Conservation (phyloP, 2,797 vertebrate genomes). For the Sebastes trivittatus region DNA sequence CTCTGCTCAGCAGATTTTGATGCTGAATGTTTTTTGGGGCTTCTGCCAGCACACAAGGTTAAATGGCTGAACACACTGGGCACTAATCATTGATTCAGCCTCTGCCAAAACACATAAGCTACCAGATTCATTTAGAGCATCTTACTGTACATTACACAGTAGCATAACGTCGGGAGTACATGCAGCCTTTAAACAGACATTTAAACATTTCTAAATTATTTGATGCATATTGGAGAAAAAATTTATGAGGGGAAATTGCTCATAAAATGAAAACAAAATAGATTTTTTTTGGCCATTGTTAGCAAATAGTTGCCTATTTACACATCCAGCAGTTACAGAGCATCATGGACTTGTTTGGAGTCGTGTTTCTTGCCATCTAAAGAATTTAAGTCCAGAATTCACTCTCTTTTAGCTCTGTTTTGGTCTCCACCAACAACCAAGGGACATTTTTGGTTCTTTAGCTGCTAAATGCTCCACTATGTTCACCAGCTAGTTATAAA, state of each 20-base stretch:
- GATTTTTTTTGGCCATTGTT: too few species aligned
- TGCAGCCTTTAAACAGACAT: background rate
- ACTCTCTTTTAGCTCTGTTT: background rate
- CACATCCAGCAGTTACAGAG: too few species aligned
- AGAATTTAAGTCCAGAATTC: background rate
- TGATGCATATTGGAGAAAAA: background rate
- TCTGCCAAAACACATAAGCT: slow-evolving; percentile 2
- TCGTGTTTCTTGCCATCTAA: background rate
- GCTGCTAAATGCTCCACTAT: background rate
- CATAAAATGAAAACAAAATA: background rate
- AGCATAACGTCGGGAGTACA: background rate
- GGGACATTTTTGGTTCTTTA: background rate
- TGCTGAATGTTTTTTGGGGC: background rate
- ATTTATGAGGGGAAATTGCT: background rate
- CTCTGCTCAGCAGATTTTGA: background rate
- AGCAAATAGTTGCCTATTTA: too few species aligned
- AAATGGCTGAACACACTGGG: too few species aligned
- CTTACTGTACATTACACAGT: background rate
- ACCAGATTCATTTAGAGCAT: background rate
- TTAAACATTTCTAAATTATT: background rate
- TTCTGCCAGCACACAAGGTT: background rate
- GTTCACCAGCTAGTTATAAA: background rate
- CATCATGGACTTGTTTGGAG: background rate
- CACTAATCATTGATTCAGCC: background rate
- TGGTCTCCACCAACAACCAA: background rate